Base-by-base conservation (phyloP, 2,797 vertebrate species). In the Oreonectes daqikongensis region DNA sequence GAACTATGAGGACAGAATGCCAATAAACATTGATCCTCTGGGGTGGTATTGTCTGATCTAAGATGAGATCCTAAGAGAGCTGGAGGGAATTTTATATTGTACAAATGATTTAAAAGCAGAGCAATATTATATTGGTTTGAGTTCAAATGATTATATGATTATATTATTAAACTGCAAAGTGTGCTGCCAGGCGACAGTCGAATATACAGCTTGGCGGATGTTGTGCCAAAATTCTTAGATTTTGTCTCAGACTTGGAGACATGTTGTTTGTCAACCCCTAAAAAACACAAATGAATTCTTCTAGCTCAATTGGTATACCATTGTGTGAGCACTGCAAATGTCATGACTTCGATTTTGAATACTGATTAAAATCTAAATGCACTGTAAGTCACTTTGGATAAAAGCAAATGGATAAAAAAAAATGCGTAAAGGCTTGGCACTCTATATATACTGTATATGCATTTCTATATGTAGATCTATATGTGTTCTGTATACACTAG, bases 1-100 rank as follows among this genome's bases (percentile, higher is more conserved):
- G 6, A 17, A 26, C 12, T 32, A 18, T 35, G 14, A 50, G 46
- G 8, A 50, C 8, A 12, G 10, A 26, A 26, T 46, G 18, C 40
- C 52, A 59, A 59, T 69, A 32, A 6, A 17, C 35, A 35, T 59
- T 32, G 55, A 72, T 57, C 46, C 18, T 30, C 17, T 60, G 44
- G n/a, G 7, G 15, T 71, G 28, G n/a, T 22, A n/a, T 61, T 61
- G 22, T 15, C 2, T 55, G 53, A 55, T 55, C 53, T 55, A 14
- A 55, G 12, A 55, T 55, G 12, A 55, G 24, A 53, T 14, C n/a
- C 11, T 52, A 52, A 11, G 15, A 46, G 20, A 2, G 18, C 20
- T 50, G n/a, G n/a, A 0, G 4, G 50, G 52, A 22, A 24, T 11
- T 24, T 22, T 52, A n/a, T n/a, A n/a, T 50, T 50, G 2, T 20